Base-by-base conservation (phyloP, 64 coral and sea anemone genomes). In the Pachyseris speciosa region DNA sequence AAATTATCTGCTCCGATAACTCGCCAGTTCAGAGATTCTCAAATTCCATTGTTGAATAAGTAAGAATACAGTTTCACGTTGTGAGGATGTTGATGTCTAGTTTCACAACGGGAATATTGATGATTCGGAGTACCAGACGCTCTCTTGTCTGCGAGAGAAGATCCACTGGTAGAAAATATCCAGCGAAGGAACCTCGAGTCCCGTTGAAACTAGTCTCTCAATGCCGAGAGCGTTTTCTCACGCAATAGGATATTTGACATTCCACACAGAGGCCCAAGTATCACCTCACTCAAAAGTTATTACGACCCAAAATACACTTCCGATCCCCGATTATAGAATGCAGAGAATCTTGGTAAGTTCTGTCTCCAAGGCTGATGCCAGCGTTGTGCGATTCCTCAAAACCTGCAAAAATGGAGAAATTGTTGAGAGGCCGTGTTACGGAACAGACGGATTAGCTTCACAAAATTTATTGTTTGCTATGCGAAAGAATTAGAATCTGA, bases 191-290 rank as follows among this genome's bases (percentile, higher is more conserved):
- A 34, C 31, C 34, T 81, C 33, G 20, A 11, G 51, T 7, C 31
- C 16, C 52, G 77, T 40, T 39, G 33, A 63, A 81, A 26, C 52
- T 40, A 61, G 32, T 61, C 52, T 81, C 22, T 61, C 25, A 40
- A 20, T 60, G 70, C 7, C 4, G 24, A 74, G 77, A 40, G 22
- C 29, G 22, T 32, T 63, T 61, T 57, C 77, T 81, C 77, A 81
- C 77, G 77, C 77, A 81, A 81, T 61, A 39, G 36, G 77, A 81
- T 81, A 81, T 81, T 81, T 81, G 20, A 58, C 77, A 81, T 81
- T 81, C 77, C 77, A 81, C 77, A 58, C 32, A 37, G 29, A 61
- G n/a, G 32, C 63, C 77, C n/a, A 34, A 58, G 53, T 79, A 79
- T 81, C 77, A 40, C 52, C 77, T 61, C 51, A 81, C 77, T 81